Evolutionary conservation across 2,888 invertebrate species (phyloP), one percentile per base, ranked within the genome.

Genomic region (Orgyia antiqua): DNA sequence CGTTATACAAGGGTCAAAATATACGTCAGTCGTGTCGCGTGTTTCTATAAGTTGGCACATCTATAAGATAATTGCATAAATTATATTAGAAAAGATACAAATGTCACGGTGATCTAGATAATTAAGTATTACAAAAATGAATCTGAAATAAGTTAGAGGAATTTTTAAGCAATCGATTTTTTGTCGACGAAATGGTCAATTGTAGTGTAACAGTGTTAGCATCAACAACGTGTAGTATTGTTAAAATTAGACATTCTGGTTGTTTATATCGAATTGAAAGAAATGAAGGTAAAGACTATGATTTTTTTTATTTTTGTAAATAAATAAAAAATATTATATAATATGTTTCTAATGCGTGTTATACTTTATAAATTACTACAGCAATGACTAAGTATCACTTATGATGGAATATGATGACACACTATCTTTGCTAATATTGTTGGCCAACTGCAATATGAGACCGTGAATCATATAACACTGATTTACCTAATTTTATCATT

Each of bases 211-310:
- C 82, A 46, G 65, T 82, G 39, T 44, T 70, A 27, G 64, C 79
- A 41, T 68, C 67, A 1, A 68, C 65, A 41, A 57, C 68, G 3
- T 79, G 74, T 24, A 79, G 77, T 57, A 58, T 83, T 50, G 61
- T 82, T 33, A 72, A 73, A 66, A 78, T 83, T 35, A 61, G 61
- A 5, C 79, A 82, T 54, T 75, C 75, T 4, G 67, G 75, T 32
- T 77, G 63, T 51, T 69, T 82, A 40, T 73, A 76, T 48, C 63
- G 78, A 9, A 82, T 80, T 33, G 59, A 65, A 42, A n/a, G n/a
- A n/a, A n/a, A n/a, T n/a, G 82, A 82, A 59, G 79, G 80, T 58
- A 71, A 55, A 49, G 72, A 75, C 73, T 74, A 75, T 75, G 6
- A 4, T 15, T 15, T 4, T 15, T 4, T 15, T 15, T 15, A 15